Conservation (phyloP, 1,140 invertebrate species). For the Drosophila funebris region DNA sequence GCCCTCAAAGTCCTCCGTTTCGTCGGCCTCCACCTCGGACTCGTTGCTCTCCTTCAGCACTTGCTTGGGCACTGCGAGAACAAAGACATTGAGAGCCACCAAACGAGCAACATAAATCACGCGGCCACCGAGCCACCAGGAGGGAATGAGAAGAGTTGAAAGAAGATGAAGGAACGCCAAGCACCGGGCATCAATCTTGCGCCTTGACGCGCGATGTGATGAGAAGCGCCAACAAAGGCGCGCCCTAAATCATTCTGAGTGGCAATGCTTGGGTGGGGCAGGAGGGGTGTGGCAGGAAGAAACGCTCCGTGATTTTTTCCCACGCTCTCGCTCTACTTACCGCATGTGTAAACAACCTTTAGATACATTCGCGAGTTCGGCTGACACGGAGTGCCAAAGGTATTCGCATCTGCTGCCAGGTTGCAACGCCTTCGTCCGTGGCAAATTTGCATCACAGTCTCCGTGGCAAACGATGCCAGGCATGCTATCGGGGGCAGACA, state of each 20-base stretch:
- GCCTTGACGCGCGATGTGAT: conserved; percentile 34
- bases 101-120: conserved; percentile 45
- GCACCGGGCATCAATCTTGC: conserved; percentile 57
- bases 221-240: conserved; percentile 40
- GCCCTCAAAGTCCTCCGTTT: conserved; percentile 85
- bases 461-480: conserved; percentile 92
- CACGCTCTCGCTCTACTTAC: conserved; percentile 87
- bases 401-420: conserved; percentile 91
- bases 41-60: conserved; percentile 92
- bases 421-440: conserved; percentile 94
- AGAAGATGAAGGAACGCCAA: conserved; percentile 3
- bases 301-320: conserved; percentile 25
- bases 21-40: conserved; percentile 89
- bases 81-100: conserved; percentile 22
- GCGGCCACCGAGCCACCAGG: conserved; percentile 27
- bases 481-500: conserved; percentile 88
- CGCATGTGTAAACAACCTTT: conserved; percentile 96
- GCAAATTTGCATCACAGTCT: conserved; percentile 94
- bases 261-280: background rate
- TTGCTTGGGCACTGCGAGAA: conserved; percentile 88
- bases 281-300: background rate
- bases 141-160: background rate
- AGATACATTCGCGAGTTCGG: conserved; percentile 94
- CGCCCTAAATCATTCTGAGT: conserved; percentile 37
- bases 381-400: conserved; percentile 94